Percentiles rank a stretch among this genome's conserved stretches.
These are phyloP conservation scores for Sturnira hondurensis DNA, from an alignment of 2,113 vertebrate genomes.

Conservation along the genomic window DNA sequence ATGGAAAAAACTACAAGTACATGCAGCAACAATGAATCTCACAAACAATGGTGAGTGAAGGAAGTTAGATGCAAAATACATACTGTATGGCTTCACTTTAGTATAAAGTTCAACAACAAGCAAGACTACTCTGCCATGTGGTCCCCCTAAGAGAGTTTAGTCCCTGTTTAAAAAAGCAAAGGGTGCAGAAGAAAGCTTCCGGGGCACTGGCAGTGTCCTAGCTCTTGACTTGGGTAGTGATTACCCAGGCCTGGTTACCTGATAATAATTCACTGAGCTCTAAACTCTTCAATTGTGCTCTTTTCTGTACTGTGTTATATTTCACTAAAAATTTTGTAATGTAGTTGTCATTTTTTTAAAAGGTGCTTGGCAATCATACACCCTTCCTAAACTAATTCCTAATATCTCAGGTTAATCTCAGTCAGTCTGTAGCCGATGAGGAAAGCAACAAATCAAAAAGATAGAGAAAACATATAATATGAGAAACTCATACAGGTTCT, in stretches of 20 bases:
- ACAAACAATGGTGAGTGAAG: not conserved
- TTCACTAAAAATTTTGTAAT: not conserved
- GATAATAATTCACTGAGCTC: not conserved
- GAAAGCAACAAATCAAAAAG: not conserved
- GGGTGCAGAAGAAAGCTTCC: not conserved
- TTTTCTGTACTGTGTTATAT: not conserved
- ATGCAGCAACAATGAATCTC: not conserved
- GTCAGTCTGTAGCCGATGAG: not conserved
- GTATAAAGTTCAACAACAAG: not conserved
- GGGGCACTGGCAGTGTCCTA: not conserved
- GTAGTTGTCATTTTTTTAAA: not conserved
- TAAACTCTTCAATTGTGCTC: not conserved
- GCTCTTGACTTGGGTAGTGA: not conserved
- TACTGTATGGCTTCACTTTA: not conserved
- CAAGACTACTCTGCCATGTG: not conserved
- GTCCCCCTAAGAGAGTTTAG: not conserved
- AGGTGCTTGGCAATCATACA: not conserved
- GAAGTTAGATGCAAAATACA: not conserved
- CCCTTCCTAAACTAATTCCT: constrained; percentile 1
- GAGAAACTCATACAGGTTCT: not conserved
- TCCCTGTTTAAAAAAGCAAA: not conserved
- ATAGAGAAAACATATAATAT: not conserved
- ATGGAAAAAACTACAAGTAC: not conserved
- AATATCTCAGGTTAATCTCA: constrained; percentile 25
- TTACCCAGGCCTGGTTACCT: not conserved